These are phyloP conservation scores for Drosophila nigrodunni DNA, from an alignment of 1,140 invertebrate species.

Conservation along the genomic window DNA sequence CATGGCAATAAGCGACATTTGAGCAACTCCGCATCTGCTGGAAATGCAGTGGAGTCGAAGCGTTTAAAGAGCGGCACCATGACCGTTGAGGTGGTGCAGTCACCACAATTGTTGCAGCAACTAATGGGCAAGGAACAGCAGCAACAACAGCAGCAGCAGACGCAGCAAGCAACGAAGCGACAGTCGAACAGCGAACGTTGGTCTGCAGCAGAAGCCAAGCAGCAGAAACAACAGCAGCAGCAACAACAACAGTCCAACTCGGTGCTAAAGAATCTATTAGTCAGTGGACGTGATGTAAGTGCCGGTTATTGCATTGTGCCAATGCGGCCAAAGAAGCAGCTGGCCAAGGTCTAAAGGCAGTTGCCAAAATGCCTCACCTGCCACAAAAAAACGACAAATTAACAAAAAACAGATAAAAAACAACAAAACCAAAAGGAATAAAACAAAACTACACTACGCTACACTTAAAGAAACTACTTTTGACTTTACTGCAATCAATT, in stretches of 20 bases:
- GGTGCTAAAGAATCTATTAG: constrained; percentile 95
- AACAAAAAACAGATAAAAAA: constrained; percentile 36
- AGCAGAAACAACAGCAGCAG: constrained; percentile 56
- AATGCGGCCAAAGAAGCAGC: constrained; percentile 85
- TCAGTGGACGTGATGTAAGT: constrained; percentile 95
- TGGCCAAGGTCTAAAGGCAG: constrained; percentile 76
- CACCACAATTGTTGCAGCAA: constrained; percentile 73
- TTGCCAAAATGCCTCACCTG: constrained; percentile 20
- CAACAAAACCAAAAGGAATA: constrained; percentile 26
- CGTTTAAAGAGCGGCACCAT: constrained; percentile 68
- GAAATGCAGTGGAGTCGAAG: constrained; percentile 66
- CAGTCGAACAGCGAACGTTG: constrained; percentile 56
- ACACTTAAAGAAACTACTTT: constrained; percentile 23
- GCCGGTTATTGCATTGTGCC: constrained; percentile 94
- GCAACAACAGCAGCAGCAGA: constrained; percentile 46
- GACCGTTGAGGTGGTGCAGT: constrained; percentile 64
- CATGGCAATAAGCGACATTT: constrained; percentile 76
- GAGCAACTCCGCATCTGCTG: constrained; percentile 49
- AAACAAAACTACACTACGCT: constrained; percentile 17
- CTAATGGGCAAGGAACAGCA: constrained; percentile 61
- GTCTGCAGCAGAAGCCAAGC: constrained; percentile 36
- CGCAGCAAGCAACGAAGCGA: constrained; percentile 52
- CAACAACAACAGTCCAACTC: constrained; percentile 77
- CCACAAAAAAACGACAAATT: constrained; percentile 24
- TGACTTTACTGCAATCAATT: constrained; percentile 20